A percentile compares a stretch with the other conserved stretches of the same genome.
phyloP scores from a whole-genome alignment of 2,113 vertebrate species.

The Eptesicus fuscus region DNA sequence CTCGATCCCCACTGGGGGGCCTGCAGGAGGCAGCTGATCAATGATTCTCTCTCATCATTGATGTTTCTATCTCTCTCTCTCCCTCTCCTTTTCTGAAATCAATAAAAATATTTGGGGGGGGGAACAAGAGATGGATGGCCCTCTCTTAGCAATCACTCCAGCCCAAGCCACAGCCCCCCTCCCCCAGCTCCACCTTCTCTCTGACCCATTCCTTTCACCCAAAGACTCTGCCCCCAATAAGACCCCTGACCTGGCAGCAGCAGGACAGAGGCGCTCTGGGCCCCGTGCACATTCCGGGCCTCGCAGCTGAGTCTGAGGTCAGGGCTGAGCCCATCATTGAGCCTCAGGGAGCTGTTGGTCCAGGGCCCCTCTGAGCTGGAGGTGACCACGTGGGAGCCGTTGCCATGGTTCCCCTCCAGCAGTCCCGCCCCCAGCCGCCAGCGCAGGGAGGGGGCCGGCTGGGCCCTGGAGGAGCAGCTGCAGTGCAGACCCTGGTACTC shows the following conservation, averaged over 20 bases:
- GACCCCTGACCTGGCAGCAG: slow-evolving; percentile 39
- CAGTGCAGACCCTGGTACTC: background rate
- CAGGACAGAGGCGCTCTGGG: accelerated
- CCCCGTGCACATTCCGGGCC: accelerated
- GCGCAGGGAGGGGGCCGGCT: background rate
- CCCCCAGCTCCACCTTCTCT: accelerated
- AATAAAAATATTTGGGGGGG: no score
- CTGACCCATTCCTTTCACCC: background rate
- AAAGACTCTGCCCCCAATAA: no score
- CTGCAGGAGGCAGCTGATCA: no score
- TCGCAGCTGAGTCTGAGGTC: background rate
- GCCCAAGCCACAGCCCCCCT: background rate
- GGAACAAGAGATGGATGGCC: background rate
- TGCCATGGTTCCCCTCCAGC: background rate
- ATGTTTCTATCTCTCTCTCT: no score
- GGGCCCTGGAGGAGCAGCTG: background rate
- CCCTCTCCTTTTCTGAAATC: no score
- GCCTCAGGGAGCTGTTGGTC: slow-evolving; percentile 44
- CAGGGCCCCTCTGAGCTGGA: accelerated
- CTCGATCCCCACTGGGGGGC: no score
- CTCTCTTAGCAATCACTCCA: accelerated
- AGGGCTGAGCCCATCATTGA: accelerated
- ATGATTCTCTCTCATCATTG: no score
- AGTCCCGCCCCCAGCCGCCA: background rate
- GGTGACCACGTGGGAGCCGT: no score